Base-by-base conservation (phyloP, 2,888 invertebrate species). In the Pristionchus japonicus region DNA sequence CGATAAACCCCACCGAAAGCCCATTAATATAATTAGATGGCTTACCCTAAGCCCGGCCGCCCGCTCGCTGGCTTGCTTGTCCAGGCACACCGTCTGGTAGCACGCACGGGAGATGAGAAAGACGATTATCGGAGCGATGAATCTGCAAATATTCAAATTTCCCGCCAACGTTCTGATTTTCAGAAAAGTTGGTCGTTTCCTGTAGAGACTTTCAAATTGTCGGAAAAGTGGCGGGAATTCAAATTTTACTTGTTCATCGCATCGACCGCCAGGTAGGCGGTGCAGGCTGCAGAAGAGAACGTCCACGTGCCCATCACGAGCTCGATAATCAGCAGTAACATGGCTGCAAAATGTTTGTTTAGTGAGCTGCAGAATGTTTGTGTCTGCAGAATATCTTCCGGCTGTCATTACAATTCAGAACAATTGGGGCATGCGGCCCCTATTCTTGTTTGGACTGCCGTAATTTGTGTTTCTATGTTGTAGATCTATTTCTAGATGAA, bases 61-160 rank as follows among this genome's bases (percentile, higher is more conserved):
- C 74, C 90, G 88, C 77, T 94, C 92, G 52, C 92, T 92, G n/a
- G 87, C 89, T 17, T 89, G 89, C 87, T 92, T 93, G 89, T 93
- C 92, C 43, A 93, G 89, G 88, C 94, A 94, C 13, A 94, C 92
- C 7, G 93, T 94, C 43, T 93, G 91, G 82, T 94, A 94, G 88
- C 94, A 94, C 17, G 94, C 94, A 34, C 93, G 91, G 82, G 92
- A 92, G 85, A 94, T 94, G 23, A 94, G 89, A 77, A 94, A 92
- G 17, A 94, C 94, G 84, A 93, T 93, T 87, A 93, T 93, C 15
- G 93, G 93, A 27, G 93, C 93, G 86, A 93, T 90, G 89, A 94
- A 94, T 89, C 92, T 92, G 88, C 31, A 27, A 70, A 70, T 37
- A 70, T 70, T 70, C n/a, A n/a, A 70, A 70, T 17, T 70, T 74